Evolutionary conservation across 2,797 vertebrate species (phyloP), one percentile per base, ranked within the genome.

Genomic region (Anolis apletophallus): DNA sequence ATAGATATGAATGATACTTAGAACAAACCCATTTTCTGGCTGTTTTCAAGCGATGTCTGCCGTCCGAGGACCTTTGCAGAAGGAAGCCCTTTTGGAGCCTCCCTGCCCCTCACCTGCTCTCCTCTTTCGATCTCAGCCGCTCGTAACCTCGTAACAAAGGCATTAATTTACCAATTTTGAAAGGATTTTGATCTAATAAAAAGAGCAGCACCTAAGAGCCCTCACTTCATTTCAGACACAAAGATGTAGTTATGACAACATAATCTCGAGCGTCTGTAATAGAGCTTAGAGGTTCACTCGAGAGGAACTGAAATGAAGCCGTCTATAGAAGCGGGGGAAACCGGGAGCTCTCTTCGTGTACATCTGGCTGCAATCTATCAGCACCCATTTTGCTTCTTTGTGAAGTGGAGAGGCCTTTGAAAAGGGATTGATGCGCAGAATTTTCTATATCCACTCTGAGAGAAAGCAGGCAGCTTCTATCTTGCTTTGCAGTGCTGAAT

Each of bases 151-250:
- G 88, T 80, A 40, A 73, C 6, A 29, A 1, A 87, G 85, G 89
- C 86, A 73, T 93, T 94, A 86, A 91, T 94, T 92, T 93, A 85
- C 85, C 88, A 90, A 85, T 91, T 94, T 93, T 86, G 91, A 91
- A 94, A 93, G 92, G 89, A 92, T 94, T 95, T 93, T 91, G 91
- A 77, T 93, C 84, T 92, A 91, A 91, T 93, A 91, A 94, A 94
- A 88, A 84, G 82, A 84, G 82, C 91, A 88, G 85, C 64, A 82
- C 92, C 80, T 87, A 91, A 91, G 84, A 94, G 81, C 73, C 81
- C n/a, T 57, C 71, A 71, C 21, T 78, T 93, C 85, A 75, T 81
- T 90, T 84, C 83, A 89, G 85, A 21, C 59, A 83, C 59, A 75
- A 83, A 91, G 89, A 83, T 76, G 19, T 68, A 75, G 64, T 85